A percentile compares a stretch with the other conserved stretches of the same genome.
Conservation (phyloP, 2,113 vertebrate genomes). For the Cavia aperea region DNA sequence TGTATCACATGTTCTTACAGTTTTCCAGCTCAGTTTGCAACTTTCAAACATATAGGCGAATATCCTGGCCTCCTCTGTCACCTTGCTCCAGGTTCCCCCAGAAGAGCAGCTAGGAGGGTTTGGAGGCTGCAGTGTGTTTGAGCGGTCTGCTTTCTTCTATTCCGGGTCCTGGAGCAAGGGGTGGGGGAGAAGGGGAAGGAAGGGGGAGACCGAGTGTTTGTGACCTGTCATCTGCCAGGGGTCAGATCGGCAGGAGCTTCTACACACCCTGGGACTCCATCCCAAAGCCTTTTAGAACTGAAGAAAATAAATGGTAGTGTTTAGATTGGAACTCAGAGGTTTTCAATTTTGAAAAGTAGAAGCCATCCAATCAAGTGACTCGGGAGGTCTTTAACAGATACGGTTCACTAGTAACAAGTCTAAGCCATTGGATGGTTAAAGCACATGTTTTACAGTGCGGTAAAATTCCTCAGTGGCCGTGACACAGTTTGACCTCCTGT, state of each 20-base stretch:
- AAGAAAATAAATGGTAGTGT: neutral
- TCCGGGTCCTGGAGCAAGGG: neutral
- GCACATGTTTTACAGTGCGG: neutral
- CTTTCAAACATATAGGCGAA: neutral
- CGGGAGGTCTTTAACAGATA: neutral
- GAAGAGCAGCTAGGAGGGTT: neutral
- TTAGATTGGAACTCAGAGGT: neutral
- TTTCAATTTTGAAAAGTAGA: neutral
- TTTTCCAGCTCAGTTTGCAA: neutral
- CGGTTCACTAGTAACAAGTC: constrained; percentile 54
- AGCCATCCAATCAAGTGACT: neutral
- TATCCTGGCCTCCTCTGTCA: neutral
- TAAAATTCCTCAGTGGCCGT: constrained; percentile 58
- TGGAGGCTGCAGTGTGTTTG: neutral
- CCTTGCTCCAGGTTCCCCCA: neutral
- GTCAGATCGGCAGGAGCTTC: neutral
- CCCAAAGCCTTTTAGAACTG: neutral
- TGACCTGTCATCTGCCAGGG: neutral
- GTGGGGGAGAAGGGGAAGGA: neutral
- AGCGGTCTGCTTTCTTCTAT: neutral
- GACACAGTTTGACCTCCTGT: constrained; percentile 46
- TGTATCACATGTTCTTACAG: neutral
- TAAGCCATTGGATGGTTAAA: neutral
- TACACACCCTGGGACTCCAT: neutral
- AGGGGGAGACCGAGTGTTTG: neutral